Percentiles rank a stretch among this genome's conserved stretches.
Evolutionary conservation across 2,888 invertebrate genomes (phyloP).

Genomic region (Callosobruchus maculatus): DNA sequence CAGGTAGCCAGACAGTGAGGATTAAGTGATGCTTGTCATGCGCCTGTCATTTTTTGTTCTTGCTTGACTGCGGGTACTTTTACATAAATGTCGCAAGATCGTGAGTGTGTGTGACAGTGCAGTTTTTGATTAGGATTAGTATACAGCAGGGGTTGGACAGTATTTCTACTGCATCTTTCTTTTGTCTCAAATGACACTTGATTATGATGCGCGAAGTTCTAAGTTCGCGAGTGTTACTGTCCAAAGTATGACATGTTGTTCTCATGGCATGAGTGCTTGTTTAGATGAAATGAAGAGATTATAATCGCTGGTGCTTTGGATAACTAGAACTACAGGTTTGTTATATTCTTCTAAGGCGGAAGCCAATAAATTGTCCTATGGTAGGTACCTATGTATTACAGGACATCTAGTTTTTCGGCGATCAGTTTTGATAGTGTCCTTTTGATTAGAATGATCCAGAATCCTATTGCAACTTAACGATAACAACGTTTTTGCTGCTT

Average conservation of each 20-base stretch:
- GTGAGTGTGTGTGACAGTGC: neutral
- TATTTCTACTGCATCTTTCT: too few relatives aligned
- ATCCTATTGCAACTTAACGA: too few relatives aligned
- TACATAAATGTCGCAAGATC: neutral
- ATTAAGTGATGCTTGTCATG: neutral
- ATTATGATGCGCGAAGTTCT: neutral
- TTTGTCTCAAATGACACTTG: neutral
- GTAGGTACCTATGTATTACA: too few relatives aligned
- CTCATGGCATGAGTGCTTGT: too few relatives aligned
- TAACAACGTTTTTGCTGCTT: too few relatives aligned
- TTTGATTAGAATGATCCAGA: too few relatives aligned
- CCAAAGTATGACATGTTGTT: too few relatives aligned
- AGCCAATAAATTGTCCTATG: too few relatives aligned
- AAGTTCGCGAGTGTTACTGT: too few relatives aligned
- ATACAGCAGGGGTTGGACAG: neutral
- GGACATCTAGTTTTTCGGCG: too few relatives aligned
- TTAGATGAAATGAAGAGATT: neutral
- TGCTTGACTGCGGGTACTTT: neutral
- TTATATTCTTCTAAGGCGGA: too few relatives aligned
- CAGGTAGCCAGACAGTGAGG: neutral
- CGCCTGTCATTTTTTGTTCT: neutral
- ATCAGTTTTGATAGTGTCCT: too few relatives aligned
- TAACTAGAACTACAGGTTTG: neutral
- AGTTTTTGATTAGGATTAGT: neutral
- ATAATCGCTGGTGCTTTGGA: neutral